phyloP scores from a whole-genome alignment of 2,113 vertebrate species.

The Myiopsitta monachus region DNA sequence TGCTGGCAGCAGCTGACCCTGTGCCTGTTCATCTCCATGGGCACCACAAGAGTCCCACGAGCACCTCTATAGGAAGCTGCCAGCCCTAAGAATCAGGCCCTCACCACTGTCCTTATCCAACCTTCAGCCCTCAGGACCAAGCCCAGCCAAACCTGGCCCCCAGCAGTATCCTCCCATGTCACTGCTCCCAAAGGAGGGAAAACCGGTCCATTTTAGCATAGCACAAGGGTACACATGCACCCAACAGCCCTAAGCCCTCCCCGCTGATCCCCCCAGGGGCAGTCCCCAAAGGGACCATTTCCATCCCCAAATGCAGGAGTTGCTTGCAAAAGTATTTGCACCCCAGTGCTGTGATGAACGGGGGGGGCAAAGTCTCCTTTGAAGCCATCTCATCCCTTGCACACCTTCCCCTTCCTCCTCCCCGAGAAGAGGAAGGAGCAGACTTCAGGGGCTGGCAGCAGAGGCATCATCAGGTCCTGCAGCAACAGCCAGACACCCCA shows the following conservation, averaged over 20 bases:
- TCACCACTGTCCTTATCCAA: fast-evolving
- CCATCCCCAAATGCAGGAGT: background rate
- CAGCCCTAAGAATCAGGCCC: background rate
- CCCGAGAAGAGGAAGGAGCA: background rate
- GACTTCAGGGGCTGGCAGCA: background rate
- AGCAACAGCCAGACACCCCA: fast-evolving
- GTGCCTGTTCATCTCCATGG: fast-evolving
- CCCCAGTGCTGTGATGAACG: background rate
- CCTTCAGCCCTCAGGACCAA: background rate
- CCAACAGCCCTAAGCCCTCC: fast-evolving
- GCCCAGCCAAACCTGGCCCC: background rate
- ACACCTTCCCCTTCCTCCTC: too few relatives aligned
- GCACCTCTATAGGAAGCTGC: background rate
- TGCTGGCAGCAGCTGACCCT: background rate
- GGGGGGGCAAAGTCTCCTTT: background rate
- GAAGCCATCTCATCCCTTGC: background rate
- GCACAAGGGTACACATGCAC: background rate
- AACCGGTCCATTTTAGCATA: fast-evolving
- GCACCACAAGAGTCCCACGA: fast-evolving
- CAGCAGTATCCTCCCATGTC: background rate
- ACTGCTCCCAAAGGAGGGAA: background rate
- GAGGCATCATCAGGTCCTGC: background rate
- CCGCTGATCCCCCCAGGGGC: fast-evolving
- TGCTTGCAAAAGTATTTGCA: background rate
- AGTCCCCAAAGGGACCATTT: background rate